Evolutionary conservation across 2,888 invertebrate species (phyloP).

Genomic region (Trissolcus brochymenae): DNA sequence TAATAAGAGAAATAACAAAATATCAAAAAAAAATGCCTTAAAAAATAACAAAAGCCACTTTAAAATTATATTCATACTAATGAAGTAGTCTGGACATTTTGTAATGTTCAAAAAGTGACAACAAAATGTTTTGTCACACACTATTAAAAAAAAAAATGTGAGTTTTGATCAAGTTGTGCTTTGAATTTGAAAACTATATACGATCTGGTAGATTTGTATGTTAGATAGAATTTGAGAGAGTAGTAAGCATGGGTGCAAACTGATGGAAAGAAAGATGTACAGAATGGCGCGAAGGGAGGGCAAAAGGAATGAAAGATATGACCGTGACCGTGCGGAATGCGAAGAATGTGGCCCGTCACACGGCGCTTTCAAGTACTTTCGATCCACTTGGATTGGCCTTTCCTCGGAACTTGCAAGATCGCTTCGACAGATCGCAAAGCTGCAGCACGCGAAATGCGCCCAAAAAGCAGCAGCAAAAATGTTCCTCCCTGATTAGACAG

Average conservation of each 20-base stretch:
- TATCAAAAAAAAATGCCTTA: no score
- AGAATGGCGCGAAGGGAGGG: slow-evolving; percentile 61
- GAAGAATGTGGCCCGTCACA: slow-evolving; percentile 75
- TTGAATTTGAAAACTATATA: not conserved
- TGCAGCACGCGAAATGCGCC: not conserved
- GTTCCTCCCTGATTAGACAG: slow-evolving; percentile 52
- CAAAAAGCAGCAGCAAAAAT: slow-evolving; percentile 14
- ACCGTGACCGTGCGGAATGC: slow-evolving; percentile 75
- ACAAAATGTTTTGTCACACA: no score
- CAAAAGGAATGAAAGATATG: slow-evolving; percentile 75
- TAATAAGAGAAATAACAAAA: no score
- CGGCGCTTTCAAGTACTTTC: slow-evolving; percentile 67
- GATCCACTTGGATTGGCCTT: slow-evolving; percentile 66
- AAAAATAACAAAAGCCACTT: no score
- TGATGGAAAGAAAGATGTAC: slow-evolving; percentile 25
- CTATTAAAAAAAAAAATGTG: not conserved
- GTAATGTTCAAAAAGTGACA: no score
- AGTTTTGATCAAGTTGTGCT: not conserved
- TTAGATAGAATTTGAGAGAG: slow-evolving; percentile 13
- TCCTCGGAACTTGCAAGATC: slow-evolving; percentile 40
- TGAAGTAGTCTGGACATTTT: no score
- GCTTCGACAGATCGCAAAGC: slow-evolving; percentile 37
- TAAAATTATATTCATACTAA: no score
- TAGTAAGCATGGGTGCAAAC: slow-evolving; percentile 28
- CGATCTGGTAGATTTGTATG: slow-evolving; percentile 8